Evolutionary conservation across 2,888 invertebrate species (phyloP).

Genomic region (Diaphora mendica): DNA sequence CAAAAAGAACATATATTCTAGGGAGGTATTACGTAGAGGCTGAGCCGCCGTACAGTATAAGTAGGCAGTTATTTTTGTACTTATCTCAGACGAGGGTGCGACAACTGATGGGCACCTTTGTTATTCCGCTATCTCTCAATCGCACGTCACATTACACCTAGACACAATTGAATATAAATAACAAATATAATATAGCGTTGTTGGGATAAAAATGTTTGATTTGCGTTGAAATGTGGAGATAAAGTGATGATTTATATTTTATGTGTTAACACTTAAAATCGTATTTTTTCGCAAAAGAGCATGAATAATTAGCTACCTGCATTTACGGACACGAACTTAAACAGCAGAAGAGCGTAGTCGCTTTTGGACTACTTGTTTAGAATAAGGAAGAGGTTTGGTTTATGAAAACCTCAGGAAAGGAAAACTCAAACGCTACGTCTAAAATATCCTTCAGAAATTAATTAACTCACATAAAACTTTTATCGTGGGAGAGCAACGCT

Average conservation of each 20-base stretch:
- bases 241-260: not conserved
- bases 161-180: slow-evolving; percentile 16
- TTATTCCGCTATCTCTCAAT: slow-evolving; percentile 29
- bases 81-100: slow-evolving; percentile 44
- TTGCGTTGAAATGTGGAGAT: not conserved
- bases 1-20: slow-evolving; percentile 8
- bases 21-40: not conserved
- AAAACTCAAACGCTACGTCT: too few relatives aligned
- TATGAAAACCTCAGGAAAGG: too few relatives aligned
- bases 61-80: slow-evolving; percentile 18
- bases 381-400: too few relatives aligned
- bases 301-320: too few relatives aligned
- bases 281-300: too few relatives aligned
- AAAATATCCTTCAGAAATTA: too few relatives aligned
- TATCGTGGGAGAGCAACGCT: too few relatives aligned
- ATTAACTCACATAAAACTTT: too few relatives aligned
- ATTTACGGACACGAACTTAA: too few relatives aligned
- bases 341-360: too few relatives aligned
- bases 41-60: slow-evolving; percentile 15
- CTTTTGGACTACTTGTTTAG: too few relatives aligned
- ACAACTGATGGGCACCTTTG: slow-evolving; percentile 45
- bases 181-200: not conserved
- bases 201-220: not conserved
- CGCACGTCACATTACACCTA: slow-evolving; percentile 21
- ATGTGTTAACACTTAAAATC: not conserved